Conservation (phyloP, 2,113 vertebrate genomes). For the Nothoprocta pentlandii region DNA sequence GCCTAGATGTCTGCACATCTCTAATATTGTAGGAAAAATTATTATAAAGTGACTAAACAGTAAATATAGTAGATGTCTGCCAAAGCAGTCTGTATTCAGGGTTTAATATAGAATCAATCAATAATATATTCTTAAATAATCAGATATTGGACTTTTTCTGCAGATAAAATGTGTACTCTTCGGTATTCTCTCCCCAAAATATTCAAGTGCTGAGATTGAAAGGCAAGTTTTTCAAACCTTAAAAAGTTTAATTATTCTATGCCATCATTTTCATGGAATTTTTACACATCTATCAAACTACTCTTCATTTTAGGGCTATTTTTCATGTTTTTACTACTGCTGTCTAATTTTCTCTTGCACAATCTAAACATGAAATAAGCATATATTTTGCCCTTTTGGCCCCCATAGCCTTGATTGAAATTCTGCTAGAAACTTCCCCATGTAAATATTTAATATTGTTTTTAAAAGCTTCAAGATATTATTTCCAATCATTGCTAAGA, state of each 20-base stretch:
- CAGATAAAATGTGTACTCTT: background rate
- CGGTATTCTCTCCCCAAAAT: background rate
- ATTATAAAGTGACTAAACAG: background rate
- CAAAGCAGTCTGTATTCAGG: background rate
- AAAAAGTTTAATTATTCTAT: background rate
- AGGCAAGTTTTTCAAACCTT: background rate
- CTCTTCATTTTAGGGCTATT: background rate
- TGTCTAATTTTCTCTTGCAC: background rate
- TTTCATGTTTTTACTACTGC: background rate
- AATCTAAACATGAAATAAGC: background rate
- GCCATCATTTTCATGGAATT: background rate
- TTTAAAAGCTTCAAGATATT: background rate
- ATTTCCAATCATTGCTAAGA: background rate
- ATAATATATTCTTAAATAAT: background rate
- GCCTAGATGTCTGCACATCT: background rate
- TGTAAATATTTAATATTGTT: background rate
- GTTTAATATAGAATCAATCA: slow-evolving; percentile 13
- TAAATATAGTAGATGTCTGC: background rate
- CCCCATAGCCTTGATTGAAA: background rate
- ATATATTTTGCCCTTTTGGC: background rate
- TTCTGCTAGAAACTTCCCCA: background rate
- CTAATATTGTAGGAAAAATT: background rate
- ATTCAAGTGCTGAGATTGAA: background rate
- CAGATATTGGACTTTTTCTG: background rate
- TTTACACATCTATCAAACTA: background rate